phyloP scores from a whole-genome alignment of 2,113 vertebrate genomes.

The Apteryx owenii region DNA sequence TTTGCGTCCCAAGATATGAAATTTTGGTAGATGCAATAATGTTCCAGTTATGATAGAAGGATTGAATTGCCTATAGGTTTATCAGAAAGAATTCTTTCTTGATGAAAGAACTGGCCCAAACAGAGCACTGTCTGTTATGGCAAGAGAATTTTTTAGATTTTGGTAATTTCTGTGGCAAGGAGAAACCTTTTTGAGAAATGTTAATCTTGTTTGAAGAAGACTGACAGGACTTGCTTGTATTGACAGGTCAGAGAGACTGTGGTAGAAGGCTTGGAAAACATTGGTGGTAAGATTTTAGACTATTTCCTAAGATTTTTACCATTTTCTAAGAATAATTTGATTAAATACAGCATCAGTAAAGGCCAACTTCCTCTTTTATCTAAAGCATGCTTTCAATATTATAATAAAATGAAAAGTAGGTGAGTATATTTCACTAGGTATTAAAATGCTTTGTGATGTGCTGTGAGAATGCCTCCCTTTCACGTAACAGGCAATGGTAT shows the following conservation, averaged over 20 bases:
- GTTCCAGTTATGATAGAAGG: neutral
- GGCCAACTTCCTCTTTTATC: neutral
- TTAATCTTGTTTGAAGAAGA: constrained; percentile 10
- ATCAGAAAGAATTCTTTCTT: neutral
- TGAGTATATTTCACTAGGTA: neutral
- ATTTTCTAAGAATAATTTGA: neutral
- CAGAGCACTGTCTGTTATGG: neutral
- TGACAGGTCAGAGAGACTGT: constrained; percentile 90
- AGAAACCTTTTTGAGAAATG: neutral
- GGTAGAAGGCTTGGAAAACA: constrained; percentile 87
- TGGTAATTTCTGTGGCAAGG: neutral
- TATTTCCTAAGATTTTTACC: too few species aligned
- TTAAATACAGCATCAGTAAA: neutral
- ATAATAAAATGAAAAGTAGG: neutral
- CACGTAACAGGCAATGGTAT: neutral
- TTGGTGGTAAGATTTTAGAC: constrained; percentile 85
- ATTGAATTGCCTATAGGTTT: neutral
- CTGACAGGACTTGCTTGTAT: constrained; percentile 42
- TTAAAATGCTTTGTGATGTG: neutral
- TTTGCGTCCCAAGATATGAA: neutral
- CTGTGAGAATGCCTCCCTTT: neutral
- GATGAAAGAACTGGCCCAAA: neutral
- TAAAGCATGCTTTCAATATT: neutral
- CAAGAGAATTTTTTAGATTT: neutral
- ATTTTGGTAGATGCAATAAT: neutral